A percentile compares a stretch with the other conserved stretches of the same genome.
Conservation (phyloP, 2,113 vertebrate species). For the Trogon melanurus region DNA sequence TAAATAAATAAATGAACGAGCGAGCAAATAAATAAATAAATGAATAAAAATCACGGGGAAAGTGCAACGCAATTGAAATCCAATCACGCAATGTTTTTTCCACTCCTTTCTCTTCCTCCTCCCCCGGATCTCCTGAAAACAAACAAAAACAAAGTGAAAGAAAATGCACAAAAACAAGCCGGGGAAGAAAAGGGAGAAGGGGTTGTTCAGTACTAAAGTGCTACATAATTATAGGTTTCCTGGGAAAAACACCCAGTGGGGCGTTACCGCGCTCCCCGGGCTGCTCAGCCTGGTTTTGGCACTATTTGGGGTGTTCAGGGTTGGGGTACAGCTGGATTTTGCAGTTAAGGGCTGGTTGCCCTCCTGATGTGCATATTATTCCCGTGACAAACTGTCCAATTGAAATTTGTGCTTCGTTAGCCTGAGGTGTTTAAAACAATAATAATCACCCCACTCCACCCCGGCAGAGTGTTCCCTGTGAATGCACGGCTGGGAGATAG, state of each 20-base stretch:
- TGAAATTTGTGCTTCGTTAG: not conserved
- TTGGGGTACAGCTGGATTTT: not conserved
- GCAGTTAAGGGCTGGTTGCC: not conserved
- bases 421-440: not conserved
- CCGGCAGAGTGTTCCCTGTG: rapidly evolving
- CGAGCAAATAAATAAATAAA: too few relatives aligned
- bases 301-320: not conserved
- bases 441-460: not conserved
- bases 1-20: not conserved
- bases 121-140: conserved; percentile 25
- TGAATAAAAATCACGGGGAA: not conserved
- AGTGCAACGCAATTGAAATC: not conserved
- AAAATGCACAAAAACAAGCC: conserved; percentile 17
- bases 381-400: not conserved
- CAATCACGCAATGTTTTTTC: conserved; percentile 30
- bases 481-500: not conserved
- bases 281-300: not conserved
- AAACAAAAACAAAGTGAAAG: conserved; percentile 42
- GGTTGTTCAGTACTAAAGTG: not conserved
- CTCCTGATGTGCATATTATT: not conserved
- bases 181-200: not conserved
- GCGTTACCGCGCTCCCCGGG: rapidly evolving
- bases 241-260: not conserved
- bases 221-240: not conserved
- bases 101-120: not conserved